These are phyloP conservation scores for Gallirallus australis DNA, from an alignment of 2,797 vertebrate genomes.

Conservation along the genomic window DNA sequence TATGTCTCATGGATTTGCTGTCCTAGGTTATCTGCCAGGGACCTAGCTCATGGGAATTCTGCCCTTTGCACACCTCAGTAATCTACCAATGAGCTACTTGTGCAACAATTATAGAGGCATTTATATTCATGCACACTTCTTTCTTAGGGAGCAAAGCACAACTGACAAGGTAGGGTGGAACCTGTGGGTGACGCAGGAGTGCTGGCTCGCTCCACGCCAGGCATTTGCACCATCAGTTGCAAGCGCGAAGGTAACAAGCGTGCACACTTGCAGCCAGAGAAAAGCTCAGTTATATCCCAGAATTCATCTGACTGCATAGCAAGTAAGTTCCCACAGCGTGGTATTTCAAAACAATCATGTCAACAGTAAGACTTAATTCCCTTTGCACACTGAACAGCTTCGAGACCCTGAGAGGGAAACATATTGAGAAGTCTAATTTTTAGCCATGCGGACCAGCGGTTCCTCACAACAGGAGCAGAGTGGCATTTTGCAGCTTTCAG, in stretches of 20 bases:
- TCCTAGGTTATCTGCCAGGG: neutral
- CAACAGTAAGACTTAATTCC: neutral
- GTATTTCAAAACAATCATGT: neutral
- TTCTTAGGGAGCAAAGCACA: neutral
- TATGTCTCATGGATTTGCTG: neutral
- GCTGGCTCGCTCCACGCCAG: accelerated
- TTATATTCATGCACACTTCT: neutral
- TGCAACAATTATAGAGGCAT: neutral
- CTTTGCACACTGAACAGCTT: neutral
- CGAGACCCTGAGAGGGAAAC: neutral
- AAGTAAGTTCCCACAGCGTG: neutral
- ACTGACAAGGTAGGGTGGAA: accelerated
- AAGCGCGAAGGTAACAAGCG: neutral
- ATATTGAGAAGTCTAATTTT: neutral
- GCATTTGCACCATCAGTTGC: neutral
- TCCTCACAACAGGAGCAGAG: neutral
- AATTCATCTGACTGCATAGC: neutral
- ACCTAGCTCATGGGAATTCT: neutral
- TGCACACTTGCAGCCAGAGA: neutral
- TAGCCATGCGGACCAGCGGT: neutral
- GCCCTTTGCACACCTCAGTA: neutral
- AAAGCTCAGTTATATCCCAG: neutral
- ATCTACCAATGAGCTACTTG: neutral
- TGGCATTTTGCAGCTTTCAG: neutral
- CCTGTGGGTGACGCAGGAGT: too few species aligned